A percentile compares a stretch with the other conserved stretches of the same genome.
phyloP scores from a whole-genome alignment of 2,113 vertebrate species.

The Sceloporus undulatus region DNA sequence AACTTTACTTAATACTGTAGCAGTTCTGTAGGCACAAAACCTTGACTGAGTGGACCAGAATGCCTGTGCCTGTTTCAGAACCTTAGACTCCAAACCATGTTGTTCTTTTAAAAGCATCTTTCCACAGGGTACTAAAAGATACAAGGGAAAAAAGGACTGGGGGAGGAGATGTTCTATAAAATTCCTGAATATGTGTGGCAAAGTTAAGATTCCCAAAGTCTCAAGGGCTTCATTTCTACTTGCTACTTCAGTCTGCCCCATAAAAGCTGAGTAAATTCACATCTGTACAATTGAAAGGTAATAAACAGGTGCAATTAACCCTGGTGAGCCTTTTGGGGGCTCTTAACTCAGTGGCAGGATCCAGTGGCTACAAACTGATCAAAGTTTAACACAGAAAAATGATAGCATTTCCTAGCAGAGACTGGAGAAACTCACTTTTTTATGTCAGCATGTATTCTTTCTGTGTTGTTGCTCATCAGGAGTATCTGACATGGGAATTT shows the following conservation, averaged over 20 bases:
- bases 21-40: background rate
- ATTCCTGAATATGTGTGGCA: background rate
- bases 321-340: background rate
- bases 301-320: constrained; percentile 16
- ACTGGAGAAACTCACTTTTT: background rate
- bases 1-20: background rate
- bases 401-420: background rate
- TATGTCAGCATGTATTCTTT: constrained; percentile 1
- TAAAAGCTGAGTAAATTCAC: constrained; percentile 6
- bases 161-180: constrained; percentile 17
- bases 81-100: background rate
- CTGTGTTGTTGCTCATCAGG: background rate
- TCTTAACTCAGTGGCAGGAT: constrained; percentile 4
- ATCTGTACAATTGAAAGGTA: background rate
- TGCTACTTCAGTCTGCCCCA: background rate
- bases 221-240: constrained; percentile 16
- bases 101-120: background rate
- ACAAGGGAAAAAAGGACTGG: background rate
- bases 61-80: background rate
- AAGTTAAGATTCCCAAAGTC: constrained; percentile 2
- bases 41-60: background rate
- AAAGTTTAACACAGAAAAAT: constrained; percentile 14
- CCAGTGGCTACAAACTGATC: background rate
- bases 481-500: background rate
- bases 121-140: background rate